phyloP scores from a whole-genome alignment of 2,888 invertebrate species.

The Agrochola circellaris region DNA sequence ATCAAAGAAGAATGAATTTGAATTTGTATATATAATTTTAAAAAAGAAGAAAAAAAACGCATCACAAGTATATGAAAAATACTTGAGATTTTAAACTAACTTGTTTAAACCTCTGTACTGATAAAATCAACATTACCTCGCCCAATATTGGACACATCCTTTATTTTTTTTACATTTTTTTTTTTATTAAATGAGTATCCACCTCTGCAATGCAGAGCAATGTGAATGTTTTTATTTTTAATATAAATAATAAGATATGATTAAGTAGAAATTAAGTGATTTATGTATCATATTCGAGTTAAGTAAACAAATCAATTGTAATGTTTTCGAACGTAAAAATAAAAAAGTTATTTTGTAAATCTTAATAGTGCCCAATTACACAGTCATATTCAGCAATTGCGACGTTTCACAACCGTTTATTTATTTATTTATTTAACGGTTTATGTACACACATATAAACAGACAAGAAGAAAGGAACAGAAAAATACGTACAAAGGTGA shows the following conservation, averaged over 20 bases:
- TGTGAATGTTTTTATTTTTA: conserved; percentile 26
- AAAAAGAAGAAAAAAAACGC: not conserved
- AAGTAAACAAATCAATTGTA: conserved; percentile 44
- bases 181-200: conserved; percentile 26
- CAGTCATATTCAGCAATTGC: not conserved
- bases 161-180: conserved; percentile 45
- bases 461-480: no score
- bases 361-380: conserved; percentile 4
- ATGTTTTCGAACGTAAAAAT: not conserved
- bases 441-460: no score
- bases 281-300: conserved; percentile 52
- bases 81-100: no score
- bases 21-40: not conserved
- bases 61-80: no score
- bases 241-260: conserved; percentile 22
- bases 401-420: not conserved
- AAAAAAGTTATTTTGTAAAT: not conserved
- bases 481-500: no score
- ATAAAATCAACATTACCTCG: conserved; percentile 35
- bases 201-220: conserved; percentile 9
- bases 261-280: conserved; percentile 65
- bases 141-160: conserved; percentile 8
- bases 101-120: conserved; percentile 26
- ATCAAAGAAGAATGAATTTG: not conserved
- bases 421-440: no score